These are phyloP conservation scores for Napeogenes sylphis DNA, from an alignment of 2,888 invertebrate genomes.

Conservation along the genomic window DNA sequence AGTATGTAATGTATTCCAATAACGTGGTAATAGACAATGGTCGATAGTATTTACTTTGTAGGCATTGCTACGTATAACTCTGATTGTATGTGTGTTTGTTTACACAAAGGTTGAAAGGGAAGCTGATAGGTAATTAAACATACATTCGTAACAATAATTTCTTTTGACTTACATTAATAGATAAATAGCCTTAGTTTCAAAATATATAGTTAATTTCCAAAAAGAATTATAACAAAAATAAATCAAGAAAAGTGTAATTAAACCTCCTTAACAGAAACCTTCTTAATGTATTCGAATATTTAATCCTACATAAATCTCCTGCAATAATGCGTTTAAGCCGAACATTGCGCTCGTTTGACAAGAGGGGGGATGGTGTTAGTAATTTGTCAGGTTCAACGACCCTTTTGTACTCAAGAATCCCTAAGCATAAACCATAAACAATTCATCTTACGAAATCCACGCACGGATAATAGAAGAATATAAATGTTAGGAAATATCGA, in stretches of 20 bases:
- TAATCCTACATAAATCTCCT: slow-evolving; percentile 49
- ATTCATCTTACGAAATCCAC: slow-evolving; percentile 56
- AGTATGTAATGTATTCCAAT: slow-evolving; percentile 38
- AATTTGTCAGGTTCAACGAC: slow-evolving; percentile 66
- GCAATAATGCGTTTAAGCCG: slow-evolving; percentile 58
- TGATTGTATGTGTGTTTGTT: slow-evolving; percentile 33
- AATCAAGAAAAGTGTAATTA: not conserved
- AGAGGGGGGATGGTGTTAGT: slow-evolving; percentile 48
- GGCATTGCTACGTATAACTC: slow-evolving; percentile 59
- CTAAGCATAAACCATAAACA: slow-evolving; percentile 50
- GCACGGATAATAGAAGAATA: slow-evolving; percentile 40
- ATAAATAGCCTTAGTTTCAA: no score
- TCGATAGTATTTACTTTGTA: slow-evolving; percentile 59
- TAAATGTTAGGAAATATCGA: slow-evolving; percentile 51
- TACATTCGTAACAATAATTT: no score
- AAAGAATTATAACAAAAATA: not conserved
- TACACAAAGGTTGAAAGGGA: no score
- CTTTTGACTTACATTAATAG: no score
- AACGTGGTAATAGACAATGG: slow-evolving; percentile 58
- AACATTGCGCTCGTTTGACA: slow-evolving; percentile 49
- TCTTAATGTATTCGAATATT: slow-evolving; percentile 48
- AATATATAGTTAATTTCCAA: no score
- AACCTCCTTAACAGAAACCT: slow-evolving; percentile 29
- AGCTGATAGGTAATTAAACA: no score
- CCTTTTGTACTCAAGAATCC: slow-evolving; percentile 49